Evolutionary conservation across 2,113 vertebrate genomes (phyloP), one percentile per base, ranked within the genome.

Genomic region (Brienomyrus longianalis): DNA sequence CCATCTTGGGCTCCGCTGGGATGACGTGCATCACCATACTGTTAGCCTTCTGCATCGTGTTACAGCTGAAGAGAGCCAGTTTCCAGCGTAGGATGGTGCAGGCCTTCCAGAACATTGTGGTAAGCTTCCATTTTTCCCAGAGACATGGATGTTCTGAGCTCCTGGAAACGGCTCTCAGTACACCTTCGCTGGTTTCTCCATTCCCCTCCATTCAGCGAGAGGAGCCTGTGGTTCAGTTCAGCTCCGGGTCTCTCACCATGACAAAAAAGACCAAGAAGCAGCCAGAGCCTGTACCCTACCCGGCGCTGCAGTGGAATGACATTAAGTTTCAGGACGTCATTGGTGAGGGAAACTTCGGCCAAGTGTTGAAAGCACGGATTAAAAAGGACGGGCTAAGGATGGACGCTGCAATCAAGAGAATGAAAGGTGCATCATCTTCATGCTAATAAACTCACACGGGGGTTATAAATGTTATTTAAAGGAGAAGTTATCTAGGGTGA

Each of bases 321-420:
- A 98, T 98, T 91, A 97, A 98, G 94, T 98, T 98, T 95, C 96
- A 98, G 95, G 97, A 98, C 90, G 96, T 98, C 92, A 97, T 98
- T 3, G 97, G 97, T 47, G 97, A 98, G 93, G 97, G 97, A 39
- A 98, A 98, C 92, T 98, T 98, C 74, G 97, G 97, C 66, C 97
- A 98, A 93, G 97, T 98, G 70, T 95, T 98, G 59, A 98, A 98
- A 92, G 97, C 97, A 3, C 97, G 97, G 87, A 97, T 98, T 88
- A 98, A 97, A 94, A 98, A 98, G 92, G 97, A 97, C 62, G 97
- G 97, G 3, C 93, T 97, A 91, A 95, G 96, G 89, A 98, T 98
- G 97, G 97, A 98, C 0, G 97, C 97, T 27, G 97, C 97, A 0
- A 97, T 98, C 91, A 98, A 98, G 93, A 95, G 97, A 86, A 97